Evolutionary conservation across 2,797 vertebrate genomes (phyloP).

Genomic region (Pseudochirops corinnae): DNA sequence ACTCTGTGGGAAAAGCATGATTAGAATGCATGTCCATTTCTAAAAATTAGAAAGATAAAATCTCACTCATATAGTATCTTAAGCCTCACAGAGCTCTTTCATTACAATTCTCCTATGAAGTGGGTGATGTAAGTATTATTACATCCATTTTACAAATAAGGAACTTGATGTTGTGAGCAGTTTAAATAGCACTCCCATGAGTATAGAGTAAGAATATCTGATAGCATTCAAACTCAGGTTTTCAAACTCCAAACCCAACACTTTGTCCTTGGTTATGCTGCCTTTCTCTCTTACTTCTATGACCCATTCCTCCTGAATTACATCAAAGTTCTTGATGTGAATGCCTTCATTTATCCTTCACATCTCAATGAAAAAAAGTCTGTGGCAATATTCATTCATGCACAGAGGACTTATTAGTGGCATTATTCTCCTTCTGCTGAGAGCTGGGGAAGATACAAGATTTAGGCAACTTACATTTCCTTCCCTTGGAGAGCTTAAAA

Average conservation of each 20-base stretch:
- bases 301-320: neutral
- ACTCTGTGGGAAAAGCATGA: slow-evolving; percentile 27
- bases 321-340: neutral
- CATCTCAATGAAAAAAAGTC: neutral
- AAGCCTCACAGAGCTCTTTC: neutral
- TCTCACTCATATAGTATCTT: neutral
- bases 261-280: neutral
- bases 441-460: neutral
- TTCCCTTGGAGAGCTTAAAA: neutral
- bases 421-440: neutral
- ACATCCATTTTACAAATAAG: neutral
- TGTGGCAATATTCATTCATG: neutral
- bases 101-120: slow-evolving; percentile 10
- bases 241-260: neutral
- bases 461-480: neutral
- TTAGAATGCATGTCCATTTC: neutral
- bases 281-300: neutral
- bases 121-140: neutral
- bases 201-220: neutral
- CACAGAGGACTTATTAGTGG: neutral
- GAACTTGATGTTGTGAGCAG: neutral
- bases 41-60: neutral
- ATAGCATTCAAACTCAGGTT: neutral
- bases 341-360: neutral
- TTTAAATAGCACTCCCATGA: neutral